Evolutionary conservation across 2,797 vertebrate genomes (phyloP), one percentile per base, ranked within the genome.

Genomic region (Paramormyrops hopkinsi): DNA sequence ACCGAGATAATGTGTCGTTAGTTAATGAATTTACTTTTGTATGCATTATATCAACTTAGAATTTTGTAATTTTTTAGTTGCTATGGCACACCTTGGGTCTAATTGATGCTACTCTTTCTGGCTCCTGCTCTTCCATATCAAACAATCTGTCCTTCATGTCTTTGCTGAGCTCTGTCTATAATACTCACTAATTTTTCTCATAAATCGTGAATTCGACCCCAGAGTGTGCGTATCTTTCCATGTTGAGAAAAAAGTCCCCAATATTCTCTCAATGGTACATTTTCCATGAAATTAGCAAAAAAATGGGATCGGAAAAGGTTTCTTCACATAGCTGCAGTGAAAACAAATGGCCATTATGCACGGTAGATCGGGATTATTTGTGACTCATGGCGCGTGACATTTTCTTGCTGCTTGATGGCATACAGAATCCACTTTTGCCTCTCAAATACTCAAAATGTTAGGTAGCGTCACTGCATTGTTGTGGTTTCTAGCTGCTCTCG

Each of bases 291-390:
- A 62, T 87, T 37, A 44, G 51, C 12, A 62, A 62, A 62, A 54
- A 33, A 19, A 85, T 29, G 25, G 12, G 33, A 54, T 33, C 19
- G 5, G 50, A 88, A 17, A 56, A 83, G 54, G 53, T 73, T 51
- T 37, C 37, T 50, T 76, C 4, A 44, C 41, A 82, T 3, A 9
- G 14, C 76, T 46, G 76, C 41, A n/a, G 19, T 82, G 37, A 56
- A 76, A 89, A 73, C 50, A 41, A 87, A 29, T 25, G 69, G 48
- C 79, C 46, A 89, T 89, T 86, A 89, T 41, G 1, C 41, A 46
- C 44, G 79, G 53, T 69, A 86, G 65, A 86, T 86, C 56, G 51
- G 59, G 89, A 41, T 86, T 51, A 89, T 53, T 62, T 5, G 3
- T 51, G 17, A 59, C 82, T 51, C 56, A 22, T 1, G 19, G 56